Base-by-base conservation (phyloP, 1,140 invertebrate genomes). In the Listronotus bonariensis region DNA sequence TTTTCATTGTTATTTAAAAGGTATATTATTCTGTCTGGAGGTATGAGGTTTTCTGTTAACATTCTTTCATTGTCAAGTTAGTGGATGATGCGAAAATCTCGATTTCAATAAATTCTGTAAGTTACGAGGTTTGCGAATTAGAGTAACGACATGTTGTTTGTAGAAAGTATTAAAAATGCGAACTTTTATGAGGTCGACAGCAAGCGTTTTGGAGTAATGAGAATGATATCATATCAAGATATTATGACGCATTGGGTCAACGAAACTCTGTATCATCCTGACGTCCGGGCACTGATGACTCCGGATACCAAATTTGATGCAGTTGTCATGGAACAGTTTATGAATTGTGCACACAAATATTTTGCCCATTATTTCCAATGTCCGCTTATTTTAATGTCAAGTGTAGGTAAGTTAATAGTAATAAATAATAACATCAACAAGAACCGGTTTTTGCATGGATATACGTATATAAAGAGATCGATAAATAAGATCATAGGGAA, bases 321-420 rank as follows among this genome's bases (percentile, higher is more conserved):
- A 0, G 76, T 82, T 7, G 68, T 82, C 9, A 62, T 77, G 10
- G 79, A 80, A 38, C 65, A 75, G 8, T 80, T 82, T 49, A 76
- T 79, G 40, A 80, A 79, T 14, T 80, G 82, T 42, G 79, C 77
- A 3, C 56, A 78, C 12, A 49, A 77, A 9, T 76, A 75, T 11
- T 49, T 81, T 18, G 76, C 76, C 5, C 58, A 79, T 20, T 65
- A 74, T 40, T 77, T 77, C 41, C 11, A 63, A 5, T 63, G 60
- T 36, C 60, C 60, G 1, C 42, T 63, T 6, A 54, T 63, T 20
- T 15, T 63, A 17, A 15, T 63, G 31, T 45, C 38, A 12, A 45
- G 40, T 20, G 41, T 42, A 14, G 56, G 56, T 58, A 43, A 58
- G 31, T n/a, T n/a, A n/a, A n/a, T n/a, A n/a, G n/a, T n/a, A n/a